Base-by-base conservation (phyloP, 2,113 vertebrate species). In the Notiomystis cincta region DNA sequence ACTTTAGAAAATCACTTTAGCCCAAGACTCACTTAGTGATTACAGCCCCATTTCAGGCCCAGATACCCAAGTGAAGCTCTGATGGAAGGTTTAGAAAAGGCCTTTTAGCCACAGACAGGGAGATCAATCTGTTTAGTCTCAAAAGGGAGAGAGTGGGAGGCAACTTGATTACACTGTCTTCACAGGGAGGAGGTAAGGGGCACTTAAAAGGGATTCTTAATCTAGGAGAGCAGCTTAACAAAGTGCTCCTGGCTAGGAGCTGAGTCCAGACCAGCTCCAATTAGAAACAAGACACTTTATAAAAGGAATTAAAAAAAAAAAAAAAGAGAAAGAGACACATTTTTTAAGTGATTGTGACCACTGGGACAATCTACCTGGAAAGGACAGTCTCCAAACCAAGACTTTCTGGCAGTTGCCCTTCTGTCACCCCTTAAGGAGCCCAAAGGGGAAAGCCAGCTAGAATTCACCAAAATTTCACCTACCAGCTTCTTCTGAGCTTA, bases 41-140 rank as follows among this genome's bases (percentile, higher is more conserved):
- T 93, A 86, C 44, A 40, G 72, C 47, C 66, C 75, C 58, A 65
- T 77, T 90, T 86, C 62, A 81, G 67, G 25, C 38, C 45, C 79
- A 80, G 71, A 83, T 61, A 90, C 17, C 71, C 71, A 61, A 92
- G 82, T 23, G 45, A 90, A 92, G 54, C 62, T 77, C 79, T 93
- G 92, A 92, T 92, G 62, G 88, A 86, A 93, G 79, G 75, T 86
- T 94, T 92, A 88, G 71, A 73, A 94, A 93, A 83, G 79, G 58
- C 79, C 38, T 92, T 92, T 97, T 86, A 93, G 79, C 78, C 85
- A 92, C 57, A 85, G 95, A 80, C 84, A 84, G 53, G 53, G 73
- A 90, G 88, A 91, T 93, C 96, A 96, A 90, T 93, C 90, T 93
- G 53, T 82, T 93, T 37, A 65, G 82, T 88, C 82, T 88, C 66